Evolutionary conservation across 2,113 vertebrate genomes (phyloP), one percentile per base, ranked within the genome.

Genomic region (Artemisiospiza belli): DNA sequence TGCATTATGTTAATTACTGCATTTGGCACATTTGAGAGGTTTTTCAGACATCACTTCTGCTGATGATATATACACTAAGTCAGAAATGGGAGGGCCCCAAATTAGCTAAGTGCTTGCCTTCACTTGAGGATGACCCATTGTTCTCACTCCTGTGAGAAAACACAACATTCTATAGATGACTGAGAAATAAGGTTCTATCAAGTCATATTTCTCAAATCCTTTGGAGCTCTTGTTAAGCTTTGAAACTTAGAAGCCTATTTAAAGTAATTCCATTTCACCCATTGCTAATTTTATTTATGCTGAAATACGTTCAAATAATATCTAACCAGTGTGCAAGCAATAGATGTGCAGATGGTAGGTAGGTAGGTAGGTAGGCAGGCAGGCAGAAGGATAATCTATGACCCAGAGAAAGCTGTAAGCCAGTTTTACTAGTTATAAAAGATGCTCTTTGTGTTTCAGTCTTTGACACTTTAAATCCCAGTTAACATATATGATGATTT

Each of bases 381-480:
- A 83, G 44, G 69, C 41, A 68, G 54, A 28, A 84, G 39, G n/a
- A 61, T 49, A 75, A 83, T 95, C 83, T 92, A 54, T 74, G 79
- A 70, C 70, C 83, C 83, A 88, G 12, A 80, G 47, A 55, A 90
- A 90, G 15, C 15, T 83, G 80, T 43, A 90, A 90, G 52, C 58
- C 12, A 83, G 35, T 49, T 79, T 89, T 81, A 58, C 39, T 35
- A 61, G 27, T 74, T 72, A 19, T 41, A 86, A 89, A 55, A 30
- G 19, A 70, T 84, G 55, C 3, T 44, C 33, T 49, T 10, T 59
- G 15, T 89, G 15, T 47, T 96, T 80, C 66, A 79, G 83, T 33
- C 63, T 94, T 90, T 92, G 75, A n/a, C 58, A 61, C 30, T 74
- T 95, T 87, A 70, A 78, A 84, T 51, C 89, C 33, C 54, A 67